Evolutionary conservation across 2,113 vertebrate species (phyloP).

Genomic region (Melanostigma gelatinosum): DNA sequence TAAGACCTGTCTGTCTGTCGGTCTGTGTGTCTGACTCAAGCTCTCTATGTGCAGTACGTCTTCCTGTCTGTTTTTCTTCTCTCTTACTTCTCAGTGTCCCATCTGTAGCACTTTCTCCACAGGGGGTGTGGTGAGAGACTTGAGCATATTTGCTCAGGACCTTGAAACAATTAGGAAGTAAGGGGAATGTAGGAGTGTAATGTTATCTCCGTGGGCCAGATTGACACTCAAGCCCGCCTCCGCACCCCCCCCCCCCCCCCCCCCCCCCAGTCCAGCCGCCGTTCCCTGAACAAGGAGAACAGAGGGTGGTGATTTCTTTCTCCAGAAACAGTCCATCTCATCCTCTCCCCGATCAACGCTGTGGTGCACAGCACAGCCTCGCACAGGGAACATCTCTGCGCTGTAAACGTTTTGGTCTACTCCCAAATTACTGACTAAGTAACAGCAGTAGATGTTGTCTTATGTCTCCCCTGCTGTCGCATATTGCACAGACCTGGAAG

Average conservation of each 20-base stretch:
- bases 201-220: constrained; percentile 59
- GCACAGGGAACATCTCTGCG: constrained; percentile 22
- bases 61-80: constrained; percentile 31
- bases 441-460: constrained; percentile 13
- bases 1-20: constrained; percentile 34
- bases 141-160: constrained; percentile 51
- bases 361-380: constrained; percentile 37
- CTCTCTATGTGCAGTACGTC: too few species aligned
- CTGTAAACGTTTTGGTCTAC: constrained; percentile 15
- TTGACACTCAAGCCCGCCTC: constrained; percentile 54
- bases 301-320: constrained; percentile 77
- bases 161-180: constrained; percentile 76
- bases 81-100: constrained; percentile 29
- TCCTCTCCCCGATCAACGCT: constrained; percentile 46
- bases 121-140: constrained; percentile 32
- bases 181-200: constrained; percentile 67
- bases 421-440: constrained; percentile 11
- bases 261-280: constrained; percentile 54
- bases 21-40: constrained; percentile 46
- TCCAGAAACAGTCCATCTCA: constrained; percentile 66
- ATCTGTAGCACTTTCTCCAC: constrained; percentile 50
- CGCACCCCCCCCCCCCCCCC: constrained; percentile 56
- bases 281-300: constrained; percentile 73
- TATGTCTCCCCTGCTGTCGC: constrained; percentile 1
- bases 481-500: background rate